phyloP scores from a whole-genome alignment of 2,888 invertebrate genomes.

The Dendrolimus pini region DNA sequence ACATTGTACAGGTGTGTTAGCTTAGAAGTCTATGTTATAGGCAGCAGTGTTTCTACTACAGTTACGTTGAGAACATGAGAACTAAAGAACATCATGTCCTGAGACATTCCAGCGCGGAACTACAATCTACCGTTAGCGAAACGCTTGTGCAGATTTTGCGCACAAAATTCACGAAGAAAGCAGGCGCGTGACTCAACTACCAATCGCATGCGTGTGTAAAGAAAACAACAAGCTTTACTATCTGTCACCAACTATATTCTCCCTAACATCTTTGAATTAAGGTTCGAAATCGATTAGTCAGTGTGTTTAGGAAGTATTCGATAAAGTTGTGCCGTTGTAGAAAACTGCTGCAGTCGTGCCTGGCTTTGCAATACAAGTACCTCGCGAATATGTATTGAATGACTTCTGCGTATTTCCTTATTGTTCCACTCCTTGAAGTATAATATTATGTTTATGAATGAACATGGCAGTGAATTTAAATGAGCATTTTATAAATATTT shows the following conservation, averaged over 20 bases:
- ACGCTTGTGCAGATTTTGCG: conserved; percentile 58
- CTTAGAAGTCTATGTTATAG: too few relatives aligned
- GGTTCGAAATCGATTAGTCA: conserved; percentile 32
- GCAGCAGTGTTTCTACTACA: too few relatives aligned
- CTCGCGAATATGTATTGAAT: conserved; percentile 63
- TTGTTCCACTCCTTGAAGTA: conserved; percentile 31
- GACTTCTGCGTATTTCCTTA: conserved; percentile 71
- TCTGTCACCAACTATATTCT: conserved; percentile 5
- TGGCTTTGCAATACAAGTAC: conserved; percentile 52
- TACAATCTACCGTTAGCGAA: conserved; percentile 62
- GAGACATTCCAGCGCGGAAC: conserved; percentile 57
- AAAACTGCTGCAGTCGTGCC: conserved; percentile 59
- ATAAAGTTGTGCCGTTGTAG: conserved; percentile 34
- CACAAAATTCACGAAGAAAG: conserved; percentile 72
- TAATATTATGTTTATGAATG: conserved; percentile 52
- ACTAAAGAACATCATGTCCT: conserved; percentile 17
- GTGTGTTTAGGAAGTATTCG: conserved; percentile 27
- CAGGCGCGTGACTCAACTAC: conserved; percentile 63
- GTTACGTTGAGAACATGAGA: not conserved
- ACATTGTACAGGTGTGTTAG: too few relatives aligned
- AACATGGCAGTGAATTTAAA: conserved; percentile 50
- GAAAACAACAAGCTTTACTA: not conserved
- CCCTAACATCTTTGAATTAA: conserved; percentile 32
- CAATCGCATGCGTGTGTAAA: conserved; percentile 40
- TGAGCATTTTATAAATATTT: conserved; percentile 9